phyloP scores from a whole-genome alignment of 2,888 invertebrate genomes.

The Sinohyriopsis cumingii region DNA sequence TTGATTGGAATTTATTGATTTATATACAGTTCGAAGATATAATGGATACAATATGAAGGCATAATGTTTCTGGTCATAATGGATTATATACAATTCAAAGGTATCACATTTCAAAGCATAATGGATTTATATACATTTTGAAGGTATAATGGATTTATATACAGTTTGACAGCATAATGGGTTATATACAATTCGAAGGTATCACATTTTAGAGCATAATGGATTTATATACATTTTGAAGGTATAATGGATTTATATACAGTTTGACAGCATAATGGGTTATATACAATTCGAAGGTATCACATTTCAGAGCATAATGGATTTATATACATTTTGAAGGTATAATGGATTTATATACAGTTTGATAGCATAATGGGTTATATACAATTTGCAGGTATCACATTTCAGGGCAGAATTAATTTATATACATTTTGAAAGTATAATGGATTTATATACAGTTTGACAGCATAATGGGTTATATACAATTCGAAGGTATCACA shows the following conservation, averaged over 20 bases:
- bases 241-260: constrained; percentile 3
- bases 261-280: not conserved
- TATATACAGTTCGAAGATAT: constrained; percentile 48
- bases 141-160: not conserved
- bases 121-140: not conserved
- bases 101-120: no score
- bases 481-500: constrained; percentile 3
- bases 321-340: no score
- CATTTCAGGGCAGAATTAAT: not conserved
- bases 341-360: no score
- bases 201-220: no score
- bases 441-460: not conserved
- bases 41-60: constrained; percentile 57
- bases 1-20: no score
- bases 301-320: constrained; percentile 65
- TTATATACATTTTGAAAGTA: not conserved
- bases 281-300: not conserved
- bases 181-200: not conserved
- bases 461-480: not conserved
- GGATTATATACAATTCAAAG: not conserved
- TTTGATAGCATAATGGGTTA: not conserved
- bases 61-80: no score
- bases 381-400: not conserved
- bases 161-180: not conserved
- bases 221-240: constrained; percentile 1